Percentiles rank a stretch among this genome's conserved stretches.
Evolutionary conservation across 2,113 vertebrate species (phyloP).

Genomic region (Lepus europaeus): DNA sequence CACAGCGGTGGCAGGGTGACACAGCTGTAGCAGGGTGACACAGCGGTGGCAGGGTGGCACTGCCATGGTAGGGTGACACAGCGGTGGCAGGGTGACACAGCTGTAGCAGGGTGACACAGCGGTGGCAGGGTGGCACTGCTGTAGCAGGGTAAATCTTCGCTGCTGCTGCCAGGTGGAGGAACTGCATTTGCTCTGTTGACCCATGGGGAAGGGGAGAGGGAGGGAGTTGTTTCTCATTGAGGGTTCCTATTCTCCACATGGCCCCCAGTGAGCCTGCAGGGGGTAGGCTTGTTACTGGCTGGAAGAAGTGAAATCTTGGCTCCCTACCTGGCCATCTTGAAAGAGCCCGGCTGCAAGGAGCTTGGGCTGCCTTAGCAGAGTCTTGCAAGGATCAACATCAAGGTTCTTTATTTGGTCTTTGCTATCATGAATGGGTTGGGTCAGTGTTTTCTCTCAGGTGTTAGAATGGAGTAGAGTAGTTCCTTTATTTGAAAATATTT

Average conservation of each 20-base stretch:
- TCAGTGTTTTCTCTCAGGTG: rapidly evolving
- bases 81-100: too few species aligned
- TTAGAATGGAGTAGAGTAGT: background rate
- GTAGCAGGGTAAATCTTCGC: background rate
- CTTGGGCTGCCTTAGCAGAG: background rate
- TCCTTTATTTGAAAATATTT: too few species aligned
- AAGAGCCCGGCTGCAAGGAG: background rate
- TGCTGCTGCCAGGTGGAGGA: background rate
- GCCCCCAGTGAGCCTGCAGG: background rate
- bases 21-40: too few species aligned
- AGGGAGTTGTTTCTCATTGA: background rate
- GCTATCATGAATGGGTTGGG: background rate
- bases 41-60: too few species aligned
- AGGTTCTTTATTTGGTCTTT: background rate
- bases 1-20: too few species aligned
- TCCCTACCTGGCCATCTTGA: background rate
- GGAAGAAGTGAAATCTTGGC: background rate
- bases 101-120: too few species aligned
- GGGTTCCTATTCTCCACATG: background rate
- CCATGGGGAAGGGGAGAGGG: background rate
- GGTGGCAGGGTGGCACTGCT: background rate
- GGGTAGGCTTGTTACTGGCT: background rate
- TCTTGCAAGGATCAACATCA: background rate
- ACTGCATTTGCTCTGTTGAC: background rate
- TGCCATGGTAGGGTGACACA: too few species aligned